Percentiles rank a stretch among this genome's conserved stretches.
These are phyloP conservation scores for Tadarida brasiliensis DNA, from an alignment of 2,797 vertebrate genomes.

Conservation along the genomic window DNA sequence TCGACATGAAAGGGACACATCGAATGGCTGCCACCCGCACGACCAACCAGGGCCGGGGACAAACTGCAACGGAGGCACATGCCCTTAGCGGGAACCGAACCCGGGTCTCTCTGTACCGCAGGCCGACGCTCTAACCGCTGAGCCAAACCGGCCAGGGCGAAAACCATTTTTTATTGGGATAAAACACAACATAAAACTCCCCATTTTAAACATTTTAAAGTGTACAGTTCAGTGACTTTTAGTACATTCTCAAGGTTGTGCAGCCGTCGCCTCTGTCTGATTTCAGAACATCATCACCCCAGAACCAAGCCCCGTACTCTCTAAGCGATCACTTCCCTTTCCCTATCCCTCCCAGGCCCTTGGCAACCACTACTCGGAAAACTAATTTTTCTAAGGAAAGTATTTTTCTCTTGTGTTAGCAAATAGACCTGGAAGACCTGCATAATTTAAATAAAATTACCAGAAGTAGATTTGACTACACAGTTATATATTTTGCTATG, in stretches of 20 bases:
- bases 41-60: too few relatives aligned
- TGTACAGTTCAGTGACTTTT: not conserved
- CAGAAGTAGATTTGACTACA: not conserved
- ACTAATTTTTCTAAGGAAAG: not conserved
- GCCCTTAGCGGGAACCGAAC: too few relatives aligned
- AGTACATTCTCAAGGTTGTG: not conserved
- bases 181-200: not conserved
- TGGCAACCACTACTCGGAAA: slow-evolving; percentile 22
- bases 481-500: not conserved
- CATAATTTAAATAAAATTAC: slow-evolving; percentile 19
- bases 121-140: too few relatives aligned
- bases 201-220: not conserved
- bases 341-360: too few relatives aligned
- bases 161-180: not conserved
- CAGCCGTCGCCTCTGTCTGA: not conserved
- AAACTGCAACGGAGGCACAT: too few relatives aligned
- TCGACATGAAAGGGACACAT: too few relatives aligned
- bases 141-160: too few relatives aligned
- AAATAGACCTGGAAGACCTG: not conserved
- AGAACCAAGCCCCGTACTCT: not conserved
- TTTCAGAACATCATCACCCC: not conserved
- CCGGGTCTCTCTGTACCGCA: too few relatives aligned
- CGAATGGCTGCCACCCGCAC: too few relatives aligned
- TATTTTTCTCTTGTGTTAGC: slow-evolving; percentile 19
- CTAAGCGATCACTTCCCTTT: not conserved